Evolutionary conservation across 2,888 invertebrate species (phyloP).

Genomic region (Epirrhoe alternata): DNA sequence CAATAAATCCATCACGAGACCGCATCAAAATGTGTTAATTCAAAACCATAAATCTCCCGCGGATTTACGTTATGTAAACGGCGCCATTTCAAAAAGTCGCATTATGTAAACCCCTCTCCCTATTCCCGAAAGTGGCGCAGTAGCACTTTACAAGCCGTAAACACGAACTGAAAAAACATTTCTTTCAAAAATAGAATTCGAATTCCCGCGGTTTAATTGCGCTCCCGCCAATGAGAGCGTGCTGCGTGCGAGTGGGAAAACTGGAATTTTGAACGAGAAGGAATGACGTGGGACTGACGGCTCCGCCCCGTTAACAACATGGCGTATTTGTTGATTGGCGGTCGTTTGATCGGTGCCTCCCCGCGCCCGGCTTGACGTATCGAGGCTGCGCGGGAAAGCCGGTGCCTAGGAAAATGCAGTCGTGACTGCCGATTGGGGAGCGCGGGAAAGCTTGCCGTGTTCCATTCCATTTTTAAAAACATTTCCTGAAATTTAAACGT

Average conservation of each 20-base stretch:
- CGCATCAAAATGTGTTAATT: conserved; percentile 74
- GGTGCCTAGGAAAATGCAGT: conserved; percentile 65
- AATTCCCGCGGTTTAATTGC: conserved; percentile 84
- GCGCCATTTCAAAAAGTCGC: conserved; percentile 54
- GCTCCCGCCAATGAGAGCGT: conserved; percentile 76
- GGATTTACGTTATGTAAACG: conserved; percentile 74
- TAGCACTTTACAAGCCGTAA: conserved; percentile 59
- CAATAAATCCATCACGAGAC: conserved; percentile 77
- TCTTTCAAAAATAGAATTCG: conserved; percentile 83
- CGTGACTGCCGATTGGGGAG: conserved; percentile 51
- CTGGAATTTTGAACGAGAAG: conserved; percentile 60
- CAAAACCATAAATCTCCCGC: conserved; percentile 69
- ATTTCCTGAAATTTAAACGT: conserved; percentile 1
- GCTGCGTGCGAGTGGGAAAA: conserved; percentile 67
- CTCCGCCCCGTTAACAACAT: conserved; percentile 88
- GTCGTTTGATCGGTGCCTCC: conserved; percentile 70
- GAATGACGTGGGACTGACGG: conserved; percentile 57
- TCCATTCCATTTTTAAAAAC: conserved; percentile 35
- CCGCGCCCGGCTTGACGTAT: conserved; percentile 58
- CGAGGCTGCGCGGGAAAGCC: conserved; percentile 69
- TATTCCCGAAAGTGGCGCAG: conserved; percentile 53
- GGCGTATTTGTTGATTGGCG: conserved; percentile 87
- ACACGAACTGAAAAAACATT: conserved; percentile 81
- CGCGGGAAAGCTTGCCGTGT: conserved; percentile 52
- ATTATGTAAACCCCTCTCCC: conserved; percentile 33